Conservation (phyloP, 1,140 invertebrate genomes). For the Cydia fagiglandana region DNA sequence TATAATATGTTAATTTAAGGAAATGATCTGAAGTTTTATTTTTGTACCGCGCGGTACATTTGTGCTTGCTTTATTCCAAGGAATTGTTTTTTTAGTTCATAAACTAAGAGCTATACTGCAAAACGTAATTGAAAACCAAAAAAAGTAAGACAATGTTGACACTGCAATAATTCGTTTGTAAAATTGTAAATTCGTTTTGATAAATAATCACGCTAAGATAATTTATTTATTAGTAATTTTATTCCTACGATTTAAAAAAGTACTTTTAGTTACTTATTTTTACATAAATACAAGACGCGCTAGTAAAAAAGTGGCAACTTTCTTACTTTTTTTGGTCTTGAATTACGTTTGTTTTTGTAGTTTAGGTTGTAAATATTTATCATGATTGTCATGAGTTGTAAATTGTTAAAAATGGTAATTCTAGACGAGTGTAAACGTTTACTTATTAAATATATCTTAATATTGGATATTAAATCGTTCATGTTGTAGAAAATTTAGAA, state of each 20-base stretch:
- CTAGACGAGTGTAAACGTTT: constrained; percentile 65
- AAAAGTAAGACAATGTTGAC: too few relatives aligned
- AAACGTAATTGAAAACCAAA: too few relatives aligned
- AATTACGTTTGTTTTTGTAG: constrained; percentile 54
- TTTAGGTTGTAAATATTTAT: constrained; percentile 72
- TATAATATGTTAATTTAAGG: constrained; percentile 43
- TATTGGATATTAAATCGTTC: constrained; percentile 72
- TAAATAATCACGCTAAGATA: too few relatives aligned
- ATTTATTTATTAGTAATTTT: too few relatives aligned
- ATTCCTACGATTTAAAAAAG: too few relatives aligned
- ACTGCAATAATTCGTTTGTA: too few relatives aligned
- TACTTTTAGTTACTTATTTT: too few relatives aligned
- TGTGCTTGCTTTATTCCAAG: constrained; percentile 51
- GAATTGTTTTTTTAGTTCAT: constrained; percentile 53
- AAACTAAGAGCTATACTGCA: constrained; percentile 43
- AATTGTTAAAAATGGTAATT: constrained; percentile 61
- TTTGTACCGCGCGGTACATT: constrained; percentile 56
- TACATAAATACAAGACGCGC: too few relatives aligned
- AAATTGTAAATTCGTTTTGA: too few relatives aligned
- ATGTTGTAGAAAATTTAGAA: constrained; percentile 73
- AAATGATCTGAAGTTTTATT: constrained; percentile 40
- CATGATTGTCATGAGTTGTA: constrained; percentile 60
- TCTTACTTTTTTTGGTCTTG: too few relatives aligned
- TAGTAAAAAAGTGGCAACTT: too few relatives aligned
- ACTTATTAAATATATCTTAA: constrained; percentile 48